These are phyloP conservation scores for Poecile montanus DNA, from an alignment of 2,797 vertebrate genomes.

Conservation along the genomic window DNA sequence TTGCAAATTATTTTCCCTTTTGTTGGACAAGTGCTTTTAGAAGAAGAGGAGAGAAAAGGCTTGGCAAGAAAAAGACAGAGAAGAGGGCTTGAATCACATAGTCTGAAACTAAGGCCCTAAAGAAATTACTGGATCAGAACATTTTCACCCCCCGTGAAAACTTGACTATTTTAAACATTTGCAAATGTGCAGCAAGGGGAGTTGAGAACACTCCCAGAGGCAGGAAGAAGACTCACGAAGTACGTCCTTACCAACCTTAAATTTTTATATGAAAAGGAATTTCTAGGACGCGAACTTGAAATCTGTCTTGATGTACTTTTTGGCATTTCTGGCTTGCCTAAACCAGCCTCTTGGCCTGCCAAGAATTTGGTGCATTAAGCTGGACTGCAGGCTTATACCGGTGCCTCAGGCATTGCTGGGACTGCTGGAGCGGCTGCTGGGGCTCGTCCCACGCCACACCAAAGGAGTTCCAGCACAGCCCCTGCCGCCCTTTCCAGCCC, in stretches of 20 bases:
- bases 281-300: background rate
- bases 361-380: accelerated
- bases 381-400: background rate
- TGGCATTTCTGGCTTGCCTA: background rate
- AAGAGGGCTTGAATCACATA: background rate
- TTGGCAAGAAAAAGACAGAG: background rate
- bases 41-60: background rate
- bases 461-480: background rate
- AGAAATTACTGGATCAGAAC: background rate
- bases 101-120: background rate
- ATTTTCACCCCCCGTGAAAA: background rate
- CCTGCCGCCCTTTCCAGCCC: accelerated
- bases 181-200: accelerated
- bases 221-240: background rate
- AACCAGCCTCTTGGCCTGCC: background rate
- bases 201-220: background rate
- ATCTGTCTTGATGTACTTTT: background rate
- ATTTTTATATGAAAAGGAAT: background rate
- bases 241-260: background rate
- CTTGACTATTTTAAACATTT: background rate
- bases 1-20: background rate
- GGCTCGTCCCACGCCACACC: accelerated
- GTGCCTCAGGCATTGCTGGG: accelerated
- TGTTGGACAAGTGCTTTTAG: background rate
- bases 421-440: accelerated